Evolutionary conservation across 2,113 vertebrate species (phyloP).

Genomic region (Bos indicus): DNA sequence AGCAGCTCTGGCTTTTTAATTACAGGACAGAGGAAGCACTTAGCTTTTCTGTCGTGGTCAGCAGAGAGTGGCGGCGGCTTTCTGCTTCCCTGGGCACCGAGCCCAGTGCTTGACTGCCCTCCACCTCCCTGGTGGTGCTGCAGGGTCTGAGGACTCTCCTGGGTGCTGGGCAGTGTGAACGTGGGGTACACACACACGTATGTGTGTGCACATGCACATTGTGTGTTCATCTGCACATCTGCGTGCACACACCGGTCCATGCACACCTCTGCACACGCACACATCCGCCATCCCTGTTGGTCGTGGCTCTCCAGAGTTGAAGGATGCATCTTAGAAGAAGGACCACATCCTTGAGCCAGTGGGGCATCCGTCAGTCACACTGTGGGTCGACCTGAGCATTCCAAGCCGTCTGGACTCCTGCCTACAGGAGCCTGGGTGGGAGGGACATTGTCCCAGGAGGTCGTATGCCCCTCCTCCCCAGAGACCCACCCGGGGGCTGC

Average conservation of each 20-base stretch:
- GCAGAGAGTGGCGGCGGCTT: background rate
- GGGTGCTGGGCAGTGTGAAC: background rate
- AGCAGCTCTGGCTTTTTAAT: background rate
- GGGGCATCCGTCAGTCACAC: background rate
- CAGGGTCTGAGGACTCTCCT: background rate
- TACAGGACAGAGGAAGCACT: background rate
- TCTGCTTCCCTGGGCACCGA: background rate
- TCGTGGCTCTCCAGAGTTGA: fast-evolving
- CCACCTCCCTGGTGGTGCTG: background rate
- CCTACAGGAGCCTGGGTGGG: background rate
- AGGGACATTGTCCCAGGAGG: background rate
- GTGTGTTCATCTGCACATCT: background rate
- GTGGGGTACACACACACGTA: fast-evolving
- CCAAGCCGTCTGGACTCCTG: background rate
- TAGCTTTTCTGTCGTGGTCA: background rate
- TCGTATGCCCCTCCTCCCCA: fast-evolving
- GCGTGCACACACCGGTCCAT: fast-evolving
- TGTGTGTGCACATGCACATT: fast-evolving
- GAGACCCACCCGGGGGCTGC: fast-evolving
- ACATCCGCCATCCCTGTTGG: fast-evolving
- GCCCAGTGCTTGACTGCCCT: background rate
- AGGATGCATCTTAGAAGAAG: background rate
- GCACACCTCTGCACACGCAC: fast-evolving
- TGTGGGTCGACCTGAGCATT: fast-evolving
- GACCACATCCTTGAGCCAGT: fast-evolving